A percentile compares a stretch with the other conserved stretches of the same genome.
Evolutionary conservation across 2,797 vertebrate genomes (phyloP).

Genomic region (Schizopygopsis malacanthus): DNA sequence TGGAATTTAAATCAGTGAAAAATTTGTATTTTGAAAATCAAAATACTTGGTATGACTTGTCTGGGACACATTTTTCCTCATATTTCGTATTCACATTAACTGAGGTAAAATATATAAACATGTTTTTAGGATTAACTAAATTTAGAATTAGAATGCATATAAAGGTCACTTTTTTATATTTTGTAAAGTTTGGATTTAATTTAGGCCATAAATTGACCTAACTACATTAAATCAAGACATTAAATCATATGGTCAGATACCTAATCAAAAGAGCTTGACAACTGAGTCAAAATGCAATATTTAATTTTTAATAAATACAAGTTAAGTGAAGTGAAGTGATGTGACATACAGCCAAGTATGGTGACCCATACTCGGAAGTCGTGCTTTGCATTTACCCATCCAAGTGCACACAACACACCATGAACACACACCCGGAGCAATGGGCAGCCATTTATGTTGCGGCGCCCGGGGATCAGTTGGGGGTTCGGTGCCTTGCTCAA

Average conservation of each 20-base stretch:
- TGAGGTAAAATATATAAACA: not conserved
- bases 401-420: too few species aligned
- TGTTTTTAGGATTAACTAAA: not conserved
- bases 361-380: too few species aligned
- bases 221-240: not conserved
- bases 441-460: too few species aligned
- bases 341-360: too few species aligned
- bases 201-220: not conserved
- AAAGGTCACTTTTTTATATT: not conserved
- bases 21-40: not conserved
- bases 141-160: not conserved
- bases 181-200: not conserved
- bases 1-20: not conserved
- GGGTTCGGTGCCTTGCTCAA: too few species aligned
- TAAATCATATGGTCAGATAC: not conserved
- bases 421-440: too few species aligned
- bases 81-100: not conserved
- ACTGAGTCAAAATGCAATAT: not conserved
- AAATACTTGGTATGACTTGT: not conserved
- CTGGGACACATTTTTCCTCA: not conserved
- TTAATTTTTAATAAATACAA: too few species aligned
- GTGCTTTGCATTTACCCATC: too few species aligned
- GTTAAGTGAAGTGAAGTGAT: too few species aligned
- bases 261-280: not conserved
- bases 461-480: too few species aligned